Evolutionary conservation across 2,888 invertebrate genomes (phyloP).

Genomic region (Parnassius mnemosyne): DNA sequence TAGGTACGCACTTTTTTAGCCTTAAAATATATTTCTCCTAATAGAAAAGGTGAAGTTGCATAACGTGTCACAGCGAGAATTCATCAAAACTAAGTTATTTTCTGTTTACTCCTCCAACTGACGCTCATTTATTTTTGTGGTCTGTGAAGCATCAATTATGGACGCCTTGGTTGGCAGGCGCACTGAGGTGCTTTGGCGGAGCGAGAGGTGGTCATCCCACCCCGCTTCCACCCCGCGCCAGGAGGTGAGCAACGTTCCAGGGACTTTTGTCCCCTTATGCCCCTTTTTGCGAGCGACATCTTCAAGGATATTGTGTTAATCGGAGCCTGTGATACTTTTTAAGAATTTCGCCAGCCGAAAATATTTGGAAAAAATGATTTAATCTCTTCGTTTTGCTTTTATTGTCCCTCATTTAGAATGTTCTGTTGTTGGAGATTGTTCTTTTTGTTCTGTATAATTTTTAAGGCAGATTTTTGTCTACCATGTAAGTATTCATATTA

Average conservation of each 20-base stretch:
- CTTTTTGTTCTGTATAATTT: not conserved
- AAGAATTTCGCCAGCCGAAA: slow-evolving; percentile 50
- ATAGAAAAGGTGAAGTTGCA: no score
- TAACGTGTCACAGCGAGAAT: no score
- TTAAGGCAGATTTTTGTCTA: not conserved
- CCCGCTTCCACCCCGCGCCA: slow-evolving; percentile 34
- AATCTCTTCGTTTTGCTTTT: slow-evolving; percentile 32
- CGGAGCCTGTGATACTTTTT: slow-evolving; percentile 67
- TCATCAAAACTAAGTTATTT: slow-evolving; percentile 29
- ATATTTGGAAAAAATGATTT: slow-evolving; percentile 53
- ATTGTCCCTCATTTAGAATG: slow-evolving; percentile 3
- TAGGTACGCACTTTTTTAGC: no score
- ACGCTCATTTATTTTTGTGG: slow-evolving; percentile 73
- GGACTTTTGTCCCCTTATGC: slow-evolving; percentile 70
- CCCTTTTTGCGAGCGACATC: slow-evolving; percentile 74
- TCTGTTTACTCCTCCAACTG: slow-evolving; percentile 54
- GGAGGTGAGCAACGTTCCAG: slow-evolving; percentile 72
- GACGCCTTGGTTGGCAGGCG: slow-evolving; percentile 65
- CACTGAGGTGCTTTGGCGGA: slow-evolving; percentile 22
- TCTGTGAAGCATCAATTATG: slow-evolving; percentile 76
- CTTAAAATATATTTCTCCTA: no score
- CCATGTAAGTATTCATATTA: not conserved
- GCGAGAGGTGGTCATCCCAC: slow-evolving; percentile 29
- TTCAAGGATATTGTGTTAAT: slow-evolving; percentile 79
- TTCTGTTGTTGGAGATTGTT: slow-evolving; percentile 4